phyloP scores from a whole-genome alignment of 2,113 vertebrate genomes.

The Lipophrys pholis region DNA sequence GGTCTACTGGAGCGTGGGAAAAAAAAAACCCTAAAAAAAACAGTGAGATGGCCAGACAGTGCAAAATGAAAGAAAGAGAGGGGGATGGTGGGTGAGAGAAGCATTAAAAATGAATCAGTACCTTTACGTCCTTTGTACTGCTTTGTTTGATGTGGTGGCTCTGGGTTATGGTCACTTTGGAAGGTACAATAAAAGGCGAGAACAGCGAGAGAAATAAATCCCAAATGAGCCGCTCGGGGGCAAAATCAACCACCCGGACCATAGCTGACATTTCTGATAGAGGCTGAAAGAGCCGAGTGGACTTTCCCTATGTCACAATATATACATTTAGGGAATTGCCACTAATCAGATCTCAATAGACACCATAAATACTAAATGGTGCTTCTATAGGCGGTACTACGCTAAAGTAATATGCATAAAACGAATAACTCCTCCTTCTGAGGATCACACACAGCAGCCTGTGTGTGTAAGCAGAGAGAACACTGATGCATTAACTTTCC shows the following conservation, averaged over 20 bases:
- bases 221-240: conserved; percentile 17
- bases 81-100: background rate
- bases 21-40: background rate
- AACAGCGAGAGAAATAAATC: conserved; percentile 19
- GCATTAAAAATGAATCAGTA: conserved; percentile 54
- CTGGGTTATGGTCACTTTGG: conserved; percentile 42
- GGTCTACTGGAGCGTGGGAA: background rate
- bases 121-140: conserved; percentile 17
- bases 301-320: conserved; percentile 1
- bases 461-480: conserved; percentile 11
- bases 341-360: background rate
- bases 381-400: background rate
- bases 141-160: conserved; percentile 47
- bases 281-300: conserved; percentile 13
- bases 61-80: conserved; percentile 8
- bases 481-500: conserved; percentile 47
- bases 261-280: conserved; percentile 35
- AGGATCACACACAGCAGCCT: conserved; percentile 7
- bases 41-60: conserved; percentile 14
- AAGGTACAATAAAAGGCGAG: conserved; percentile 37
- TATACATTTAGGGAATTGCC: background rate
- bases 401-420: background rate
- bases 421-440: conserved; percentile 6
- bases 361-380: background rate
- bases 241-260: conserved; percentile 13